A percentile compares a stretch with the other conserved stretches of the same genome.
phyloP scores from a whole-genome alignment of 2,888 invertebrate species.

The Tetragonula carbonaria region DNA sequence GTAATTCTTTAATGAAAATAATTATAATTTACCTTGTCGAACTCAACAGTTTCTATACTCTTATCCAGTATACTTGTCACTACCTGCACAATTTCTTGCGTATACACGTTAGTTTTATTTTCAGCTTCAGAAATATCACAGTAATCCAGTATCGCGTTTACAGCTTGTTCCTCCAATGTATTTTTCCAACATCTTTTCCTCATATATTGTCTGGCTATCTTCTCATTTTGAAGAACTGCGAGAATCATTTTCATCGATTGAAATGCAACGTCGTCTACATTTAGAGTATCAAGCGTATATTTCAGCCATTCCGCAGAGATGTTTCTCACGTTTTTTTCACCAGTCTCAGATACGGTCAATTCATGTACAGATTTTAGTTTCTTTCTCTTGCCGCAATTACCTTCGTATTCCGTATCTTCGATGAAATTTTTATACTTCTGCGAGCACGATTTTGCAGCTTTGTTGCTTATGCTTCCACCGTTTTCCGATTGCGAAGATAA shows the following conservation, averaged over 20 bases:
- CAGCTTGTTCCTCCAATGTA: slow-evolving; percentile 60
- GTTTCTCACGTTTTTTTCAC: neutral
- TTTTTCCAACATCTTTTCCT: slow-evolving; percentile 74
- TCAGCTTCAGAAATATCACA: slow-evolving; percentile 47
- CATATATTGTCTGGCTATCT: slow-evolving; percentile 34
- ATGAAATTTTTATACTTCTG: neutral
- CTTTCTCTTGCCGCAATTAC: neutral
- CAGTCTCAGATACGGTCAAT: neutral
- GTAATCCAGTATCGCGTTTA: slow-evolving; percentile 60
- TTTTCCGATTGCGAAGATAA: neutral
- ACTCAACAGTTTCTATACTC: slow-evolving; percentile 7
- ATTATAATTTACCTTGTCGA: slow-evolving; percentile 46
- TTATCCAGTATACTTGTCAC: slow-evolving; percentile 30
- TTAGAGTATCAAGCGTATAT: slow-evolving; percentile 41
- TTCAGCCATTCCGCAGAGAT: slow-evolving; percentile 48
- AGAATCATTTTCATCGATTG: slow-evolving; percentile 55
- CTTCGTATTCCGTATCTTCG: neutral
- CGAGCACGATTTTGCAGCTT: neutral
- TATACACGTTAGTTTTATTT: slow-evolving; percentile 41
- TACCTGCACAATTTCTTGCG: slow-evolving; percentile 33
- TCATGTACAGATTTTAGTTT: neutral
- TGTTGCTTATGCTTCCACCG: neutral
- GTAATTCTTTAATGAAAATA: no score
- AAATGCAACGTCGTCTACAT: slow-evolving; percentile 35
- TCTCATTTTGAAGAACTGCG: slow-evolving; percentile 28